Evolutionary conservation across 2,113 vertebrate genomes (phyloP).

Genomic region (Brachionichthys hirsutus): DNA sequence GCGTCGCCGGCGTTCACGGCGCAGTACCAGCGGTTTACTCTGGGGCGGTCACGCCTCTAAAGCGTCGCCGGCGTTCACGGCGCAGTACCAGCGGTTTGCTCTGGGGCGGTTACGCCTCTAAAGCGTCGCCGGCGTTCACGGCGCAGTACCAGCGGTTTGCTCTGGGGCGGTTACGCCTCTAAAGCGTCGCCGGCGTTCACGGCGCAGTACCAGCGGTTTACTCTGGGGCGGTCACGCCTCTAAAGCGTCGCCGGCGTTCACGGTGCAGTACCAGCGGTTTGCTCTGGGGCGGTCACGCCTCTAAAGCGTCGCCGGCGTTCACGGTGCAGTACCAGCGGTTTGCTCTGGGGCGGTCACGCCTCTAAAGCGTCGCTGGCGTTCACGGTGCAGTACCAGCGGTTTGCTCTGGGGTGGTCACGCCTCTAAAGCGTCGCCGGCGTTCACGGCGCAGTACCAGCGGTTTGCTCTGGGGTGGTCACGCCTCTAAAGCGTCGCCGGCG

Average conservation of each 20-base stretch:
- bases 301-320: slow-evolving; percentile 26
- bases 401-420: slow-evolving; percentile 17
- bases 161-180: slow-evolving; percentile 13
- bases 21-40: too few species aligned
- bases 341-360: slow-evolving; percentile 21
- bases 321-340: too few species aligned
- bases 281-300: slow-evolving; percentile 25
- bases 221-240: slow-evolving; percentile 28
- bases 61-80: slow-evolving; percentile 13
- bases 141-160: too few species aligned
- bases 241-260: slow-evolving; percentile 24
- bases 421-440: slow-evolving; percentile 33
- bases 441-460: too few species aligned
- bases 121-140: slow-evolving; percentile 17
- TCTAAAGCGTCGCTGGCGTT: slow-evolving; percentile 30
- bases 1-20: slow-evolving; percentile 11
- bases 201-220: too few species aligned
- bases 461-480: slow-evolving; percentile 13
- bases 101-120: slow-evolving; percentile 14
- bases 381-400: too few species aligned
- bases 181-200: slow-evolving; percentile 18
- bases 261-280: too few species aligned
- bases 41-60: slow-evolving; percentile 34
- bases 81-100: too few species aligned
- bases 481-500: slow-evolving; percentile 35